Base-by-base conservation (phyloP, 2,888 invertebrate genomes). In the Allygus modestus region DNA sequence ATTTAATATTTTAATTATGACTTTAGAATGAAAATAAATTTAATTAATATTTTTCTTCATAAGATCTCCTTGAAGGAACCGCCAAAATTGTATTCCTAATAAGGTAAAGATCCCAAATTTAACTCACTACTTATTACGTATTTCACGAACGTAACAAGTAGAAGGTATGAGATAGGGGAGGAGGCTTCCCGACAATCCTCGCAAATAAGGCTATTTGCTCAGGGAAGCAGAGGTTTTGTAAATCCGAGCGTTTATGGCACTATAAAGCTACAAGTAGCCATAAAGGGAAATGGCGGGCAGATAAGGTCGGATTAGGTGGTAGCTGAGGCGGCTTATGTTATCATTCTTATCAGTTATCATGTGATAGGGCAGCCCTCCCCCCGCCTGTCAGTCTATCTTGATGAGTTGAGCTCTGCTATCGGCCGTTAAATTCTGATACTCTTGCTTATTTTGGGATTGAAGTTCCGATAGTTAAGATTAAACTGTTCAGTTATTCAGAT, bases 221-320 rank as follows among this genome's bases (percentile, higher is more conserved):
- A 28, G 65, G 28, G 65, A 65, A 65, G 65, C 65, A 65, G 65
- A 65, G 65, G 65, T 65, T 65, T 65, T 65, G 28, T 65, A 65
- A 65, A 65, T 65, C 65, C 65, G 28, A 65, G 65, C 31, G 65
- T 65, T 65, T 65, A 65, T 65, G 65, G 31, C 28, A 28, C 28
- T 65, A 20, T 65, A 65, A 65, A 65, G 65, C 31, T 65, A 28
- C 65, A 28, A 65, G 65, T 65, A 65, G 65, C 65, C 73, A 73
- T 73, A 73, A 73, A 73, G 43, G 73, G 73, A 43, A 73, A 73
- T 73, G 73, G 73, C 73, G 73, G 73, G 33, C 12, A 41, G 73
- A 73, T 73, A 73, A 73, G 73, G 41, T 0, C n/a, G 73, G 73
- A 73, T 73, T 73, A 73, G 73, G 73, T n/a, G 73, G 73, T 73